These are phyloP conservation scores for Parauchenoglanis ngamensis DNA, from an alignment of 2,797 vertebrate species.

Conservation along the genomic window DNA sequence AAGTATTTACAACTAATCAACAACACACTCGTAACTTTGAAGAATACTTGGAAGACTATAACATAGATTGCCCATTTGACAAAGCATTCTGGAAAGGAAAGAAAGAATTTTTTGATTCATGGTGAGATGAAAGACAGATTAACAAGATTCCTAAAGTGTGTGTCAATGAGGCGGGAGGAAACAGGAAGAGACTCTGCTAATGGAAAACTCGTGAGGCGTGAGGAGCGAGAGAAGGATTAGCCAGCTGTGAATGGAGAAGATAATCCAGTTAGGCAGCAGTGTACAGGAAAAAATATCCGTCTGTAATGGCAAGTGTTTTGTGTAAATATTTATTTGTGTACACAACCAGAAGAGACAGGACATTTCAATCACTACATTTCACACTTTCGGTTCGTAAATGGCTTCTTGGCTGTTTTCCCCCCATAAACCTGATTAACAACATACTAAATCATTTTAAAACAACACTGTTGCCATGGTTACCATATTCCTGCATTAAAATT, in stretches of 20 bases:
- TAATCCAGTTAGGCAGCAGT: neutral
- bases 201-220: neutral
- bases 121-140: conserved; percentile 6
- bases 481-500: neutral
- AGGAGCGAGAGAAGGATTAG: neutral
- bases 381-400: neutral
- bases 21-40: conserved; percentile 1
- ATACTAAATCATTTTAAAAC: neutral
- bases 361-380: neutral
- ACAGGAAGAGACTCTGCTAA: neutral
- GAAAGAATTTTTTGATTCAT: neutral
- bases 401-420: neutral
- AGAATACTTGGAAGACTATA: neutral
- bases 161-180: neutral
- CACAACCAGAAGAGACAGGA: neutral
- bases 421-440: neutral
- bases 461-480: neutral
- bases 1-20: neutral
- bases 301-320: neutral
- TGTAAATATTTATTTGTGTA: conserved; percentile 10
- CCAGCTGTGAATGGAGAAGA: too few relatives aligned
- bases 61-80: neutral
- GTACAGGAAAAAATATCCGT: neutral
- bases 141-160: neutral
- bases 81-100: neutral